A percentile compares a stretch with the other conserved stretches of the same genome.
These are phyloP conservation scores for Halichoerus grypus DNA, from an alignment of 2,113 vertebrate genomes.

Conservation along the genomic window DNA sequence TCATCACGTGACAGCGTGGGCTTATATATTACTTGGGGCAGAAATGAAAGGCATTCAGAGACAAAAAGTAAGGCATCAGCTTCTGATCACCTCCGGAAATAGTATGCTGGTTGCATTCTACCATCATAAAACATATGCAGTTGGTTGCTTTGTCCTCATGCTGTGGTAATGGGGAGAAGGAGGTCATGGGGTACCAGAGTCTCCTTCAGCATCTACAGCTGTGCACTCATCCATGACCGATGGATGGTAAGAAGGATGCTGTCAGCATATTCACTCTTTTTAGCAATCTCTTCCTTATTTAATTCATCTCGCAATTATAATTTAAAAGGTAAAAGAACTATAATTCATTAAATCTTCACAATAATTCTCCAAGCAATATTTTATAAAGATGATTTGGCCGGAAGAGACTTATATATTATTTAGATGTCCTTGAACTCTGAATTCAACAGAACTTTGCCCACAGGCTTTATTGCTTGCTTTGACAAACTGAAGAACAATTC, in stretches of 20 bases:
- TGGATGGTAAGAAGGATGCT: not conserved
- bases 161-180: not conserved
- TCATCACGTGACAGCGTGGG: not conserved
- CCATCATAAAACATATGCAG: not conserved
- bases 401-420: not conserved
- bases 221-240: not conserved
- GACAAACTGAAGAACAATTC: conserved; percentile 37
- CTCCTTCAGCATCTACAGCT: not conserved
- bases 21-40: not conserved
- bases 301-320: not conserved
- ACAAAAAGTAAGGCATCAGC: not conserved
- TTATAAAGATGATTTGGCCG: conserved; percentile 28
- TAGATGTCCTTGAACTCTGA: conserved; percentile 29
- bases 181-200: not conserved
- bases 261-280: not conserved
- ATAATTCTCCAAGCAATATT: conserved; percentile 3
- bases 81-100: not conserved
- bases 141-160: conserved; percentile 5
- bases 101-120: not conserved
- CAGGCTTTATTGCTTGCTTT: not conserved
- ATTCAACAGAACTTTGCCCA: conserved; percentile 1
- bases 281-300: not conserved
- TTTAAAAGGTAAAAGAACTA: not conserved
- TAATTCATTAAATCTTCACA: not conserved
- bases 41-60: conserved; percentile 21